phyloP scores from a whole-genome alignment of 2,797 vertebrate species.

The Squalus acanthias region DNA sequence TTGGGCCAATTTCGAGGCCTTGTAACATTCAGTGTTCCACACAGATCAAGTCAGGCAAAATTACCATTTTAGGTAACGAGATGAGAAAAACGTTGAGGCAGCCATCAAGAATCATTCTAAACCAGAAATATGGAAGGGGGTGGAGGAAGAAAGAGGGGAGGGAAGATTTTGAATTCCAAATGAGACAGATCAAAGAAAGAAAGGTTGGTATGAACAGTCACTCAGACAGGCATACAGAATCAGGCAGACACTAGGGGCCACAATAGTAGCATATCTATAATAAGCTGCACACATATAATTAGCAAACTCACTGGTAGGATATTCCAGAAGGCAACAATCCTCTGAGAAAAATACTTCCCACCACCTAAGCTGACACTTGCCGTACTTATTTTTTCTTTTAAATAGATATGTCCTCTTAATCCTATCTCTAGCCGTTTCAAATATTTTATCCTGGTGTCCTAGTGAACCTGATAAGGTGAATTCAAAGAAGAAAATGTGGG shows the following conservation, averaged over 20 bases:
- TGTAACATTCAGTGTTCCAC: neutral
- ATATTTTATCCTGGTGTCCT: too few relatives aligned
- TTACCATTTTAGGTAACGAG: neutral
- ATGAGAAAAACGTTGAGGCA: neutral
- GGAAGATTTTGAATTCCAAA: neutral
- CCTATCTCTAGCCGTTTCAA: too few relatives aligned
- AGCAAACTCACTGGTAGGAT: neutral
- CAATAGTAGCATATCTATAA: neutral
- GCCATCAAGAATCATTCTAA: neutral
- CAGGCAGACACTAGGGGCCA: neutral
- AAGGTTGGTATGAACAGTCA: neutral
- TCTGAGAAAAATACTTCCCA: neutral
- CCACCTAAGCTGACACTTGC: neutral
- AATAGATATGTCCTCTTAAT: too few relatives aligned
- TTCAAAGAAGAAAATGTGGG: too few relatives aligned
- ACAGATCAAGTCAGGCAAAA: neutral
- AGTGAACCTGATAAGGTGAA: too few relatives aligned
- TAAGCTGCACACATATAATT: too few relatives aligned
- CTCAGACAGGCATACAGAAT: neutral
- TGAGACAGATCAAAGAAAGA: neutral
- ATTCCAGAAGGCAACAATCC: neutral
- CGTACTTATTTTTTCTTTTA: too few relatives aligned
- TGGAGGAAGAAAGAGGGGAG: neutral
- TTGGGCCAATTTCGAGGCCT: neutral
- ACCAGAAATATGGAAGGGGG: neutral